phyloP scores from a whole-genome alignment of 2,797 vertebrate species.

The Mus caroli region DNA sequence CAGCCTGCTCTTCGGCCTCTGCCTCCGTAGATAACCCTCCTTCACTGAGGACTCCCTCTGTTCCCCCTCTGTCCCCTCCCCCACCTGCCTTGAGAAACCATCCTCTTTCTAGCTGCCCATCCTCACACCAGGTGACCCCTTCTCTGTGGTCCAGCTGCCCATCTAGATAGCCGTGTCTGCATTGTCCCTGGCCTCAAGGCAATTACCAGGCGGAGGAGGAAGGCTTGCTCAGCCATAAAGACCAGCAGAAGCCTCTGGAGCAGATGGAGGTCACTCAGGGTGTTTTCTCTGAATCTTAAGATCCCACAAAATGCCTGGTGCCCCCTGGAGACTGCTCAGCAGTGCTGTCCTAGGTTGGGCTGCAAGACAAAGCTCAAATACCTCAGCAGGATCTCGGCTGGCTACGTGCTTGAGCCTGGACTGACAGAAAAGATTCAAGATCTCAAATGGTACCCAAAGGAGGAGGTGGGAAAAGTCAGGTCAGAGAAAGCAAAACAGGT shows the following conservation, averaged over 20 bases:
- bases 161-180: background rate
- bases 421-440: background rate
- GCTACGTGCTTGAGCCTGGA: background rate
- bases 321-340: background rate
- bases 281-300: background rate
- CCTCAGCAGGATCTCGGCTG: background rate
- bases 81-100: background rate
- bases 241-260: background rate
- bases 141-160: background rate
- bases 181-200: background rate
- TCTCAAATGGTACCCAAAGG: background rate
- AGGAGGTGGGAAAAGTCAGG: background rate
- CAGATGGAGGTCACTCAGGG: background rate
- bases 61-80: too few relatives aligned
- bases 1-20: background rate
- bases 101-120: background rate
- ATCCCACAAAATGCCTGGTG: background rate
- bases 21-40: accelerated
- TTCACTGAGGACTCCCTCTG: too few relatives aligned
- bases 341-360: background rate
- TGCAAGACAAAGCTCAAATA: background rate
- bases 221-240: too few relatives aligned
- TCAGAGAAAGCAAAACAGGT: background rate
- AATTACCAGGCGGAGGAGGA: background rate
- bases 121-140: background rate